These are phyloP conservation scores for Epirrhoe alternata DNA, from an alignment of 2,888 invertebrate genomes.

Conservation along the genomic window DNA sequence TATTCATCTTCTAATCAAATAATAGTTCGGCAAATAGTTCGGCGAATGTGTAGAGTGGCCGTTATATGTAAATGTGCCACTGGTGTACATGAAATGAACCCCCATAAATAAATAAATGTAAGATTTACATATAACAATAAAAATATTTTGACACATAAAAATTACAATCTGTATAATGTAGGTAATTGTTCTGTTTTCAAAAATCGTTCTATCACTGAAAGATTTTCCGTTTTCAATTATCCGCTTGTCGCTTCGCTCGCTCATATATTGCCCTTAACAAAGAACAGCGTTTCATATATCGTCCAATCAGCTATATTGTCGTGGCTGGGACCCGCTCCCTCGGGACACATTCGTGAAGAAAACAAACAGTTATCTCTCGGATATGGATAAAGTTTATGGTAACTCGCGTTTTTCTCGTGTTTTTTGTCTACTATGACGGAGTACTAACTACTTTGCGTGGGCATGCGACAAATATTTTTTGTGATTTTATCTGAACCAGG, in stretches of 20 bases:
- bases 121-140: no score
- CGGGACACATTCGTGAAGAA: slow-evolving; percentile 19
- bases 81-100: no score
- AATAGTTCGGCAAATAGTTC: no score
- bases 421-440: slow-evolving; percentile 7
- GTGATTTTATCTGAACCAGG: not conserved
- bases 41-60: no score
- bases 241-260: slow-evolving; percentile 6
- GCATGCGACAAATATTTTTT: not conserved
- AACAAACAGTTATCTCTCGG: slow-evolving; percentile 30
- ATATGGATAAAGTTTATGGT: slow-evolving; percentile 21
- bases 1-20: no score
- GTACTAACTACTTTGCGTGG: not conserved
- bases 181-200: no score
- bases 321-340: slow-evolving; percentile 21
- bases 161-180: no score
- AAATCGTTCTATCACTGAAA: no score
- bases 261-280: slow-evolving; percentile 1
- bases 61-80: no score
- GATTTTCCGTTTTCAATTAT: not conserved
- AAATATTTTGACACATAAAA: no score
- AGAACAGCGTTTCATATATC: slow-evolving; percentile 33
- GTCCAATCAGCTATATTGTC: slow-evolving; percentile 34
- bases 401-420: slow-evolving; percentile 12
- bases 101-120: no score